Percentiles rank a stretch among this genome's conserved stretches.
phyloP scores from a whole-genome alignment of 2,888 invertebrate species.

The Agonopterix heracliana region DNA sequence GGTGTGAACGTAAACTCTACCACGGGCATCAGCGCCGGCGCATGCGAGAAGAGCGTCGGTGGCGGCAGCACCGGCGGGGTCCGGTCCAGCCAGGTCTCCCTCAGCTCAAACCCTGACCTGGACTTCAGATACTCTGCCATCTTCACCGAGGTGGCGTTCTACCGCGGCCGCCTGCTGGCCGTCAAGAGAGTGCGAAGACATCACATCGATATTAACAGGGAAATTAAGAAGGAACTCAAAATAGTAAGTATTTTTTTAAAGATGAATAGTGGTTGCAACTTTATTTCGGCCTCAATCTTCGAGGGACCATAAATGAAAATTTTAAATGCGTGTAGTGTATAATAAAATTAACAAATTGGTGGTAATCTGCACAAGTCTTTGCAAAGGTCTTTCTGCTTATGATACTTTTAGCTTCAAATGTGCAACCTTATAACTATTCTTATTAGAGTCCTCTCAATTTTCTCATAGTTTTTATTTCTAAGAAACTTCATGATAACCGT shows the following conservation, averaged over 20 bases:
- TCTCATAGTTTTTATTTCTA: too few species aligned
- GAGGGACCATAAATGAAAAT: too few species aligned
- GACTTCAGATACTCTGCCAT: slow-evolving; percentile 94
- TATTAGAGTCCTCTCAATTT: too few species aligned
- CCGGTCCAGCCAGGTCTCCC: slow-evolving; percentile 91
- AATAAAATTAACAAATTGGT: too few species aligned
- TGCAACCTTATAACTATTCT: too few species aligned
- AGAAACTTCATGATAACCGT: too few species aligned
- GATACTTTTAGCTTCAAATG: too few species aligned
- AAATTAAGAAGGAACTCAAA: slow-evolving; percentile 95
- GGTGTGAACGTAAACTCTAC: slow-evolving; percentile 90
- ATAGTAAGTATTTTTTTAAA: slow-evolving; percentile 75
- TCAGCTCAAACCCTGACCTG: slow-evolving; percentile 93
- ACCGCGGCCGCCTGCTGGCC: slow-evolving; percentile 90
- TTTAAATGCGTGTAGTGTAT: too few species aligned
- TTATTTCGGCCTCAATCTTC: too few species aligned
- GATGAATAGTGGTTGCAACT: not conserved
- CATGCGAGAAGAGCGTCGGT: slow-evolving; percentile 41
- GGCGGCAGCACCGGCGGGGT: slow-evolving; percentile 63
- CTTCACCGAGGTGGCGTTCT: slow-evolving; percentile 93
- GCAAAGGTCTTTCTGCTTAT: too few species aligned
- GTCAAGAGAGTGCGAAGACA: slow-evolving; percentile 90
- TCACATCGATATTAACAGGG: slow-evolving; percentile 90
- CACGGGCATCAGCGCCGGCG: slow-evolving; percentile 79
- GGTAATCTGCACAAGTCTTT: too few species aligned